Conservation (phyloP, 2,888 invertebrate species). For the Oxyteleia sp. region DNA sequence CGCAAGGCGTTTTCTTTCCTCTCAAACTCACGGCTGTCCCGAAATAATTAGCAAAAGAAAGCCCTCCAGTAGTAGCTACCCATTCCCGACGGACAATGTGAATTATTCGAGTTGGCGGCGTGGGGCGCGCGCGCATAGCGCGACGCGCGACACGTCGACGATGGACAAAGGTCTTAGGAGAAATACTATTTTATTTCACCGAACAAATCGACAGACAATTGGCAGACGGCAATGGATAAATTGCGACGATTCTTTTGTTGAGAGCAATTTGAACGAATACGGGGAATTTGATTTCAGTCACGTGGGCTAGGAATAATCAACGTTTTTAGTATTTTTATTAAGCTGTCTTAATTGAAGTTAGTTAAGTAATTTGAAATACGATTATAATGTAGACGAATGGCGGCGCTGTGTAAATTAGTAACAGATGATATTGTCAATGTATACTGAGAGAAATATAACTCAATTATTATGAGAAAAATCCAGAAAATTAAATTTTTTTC, state of each 20-base stretch:
- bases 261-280: too few relatives aligned
- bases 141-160: conserved; percentile 52
- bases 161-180: conserved; percentile 51
- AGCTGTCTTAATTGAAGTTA: too few relatives aligned
- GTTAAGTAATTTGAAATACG: too few relatives aligned
- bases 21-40: conserved; percentile 82
- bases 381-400: too few relatives aligned
- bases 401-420: too few relatives aligned
- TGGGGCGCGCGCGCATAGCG: conserved; percentile 76
- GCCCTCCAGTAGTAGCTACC: conserved; percentile 82
- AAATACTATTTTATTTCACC: conserved; percentile 39
- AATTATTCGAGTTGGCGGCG: conserved; percentile 87
- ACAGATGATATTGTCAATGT: too few relatives aligned
- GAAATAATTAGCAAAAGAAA: conserved; percentile 88
- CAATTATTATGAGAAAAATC: too few relatives aligned
- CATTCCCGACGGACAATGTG: conserved; percentile 87
- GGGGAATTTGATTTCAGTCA: too few relatives aligned
- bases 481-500: too few relatives aligned
- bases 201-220: conserved; percentile 28
- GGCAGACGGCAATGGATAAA: conserved; percentile 1
- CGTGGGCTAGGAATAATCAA: too few relatives aligned
- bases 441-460: too few relatives aligned
- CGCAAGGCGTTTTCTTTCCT: conserved; percentile 86
- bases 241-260: not conserved
- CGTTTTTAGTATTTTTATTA: too few relatives aligned